phyloP scores from a whole-genome alignment of 2,888 invertebrate genomes.

The Pogonocherus hispidulus region DNA sequence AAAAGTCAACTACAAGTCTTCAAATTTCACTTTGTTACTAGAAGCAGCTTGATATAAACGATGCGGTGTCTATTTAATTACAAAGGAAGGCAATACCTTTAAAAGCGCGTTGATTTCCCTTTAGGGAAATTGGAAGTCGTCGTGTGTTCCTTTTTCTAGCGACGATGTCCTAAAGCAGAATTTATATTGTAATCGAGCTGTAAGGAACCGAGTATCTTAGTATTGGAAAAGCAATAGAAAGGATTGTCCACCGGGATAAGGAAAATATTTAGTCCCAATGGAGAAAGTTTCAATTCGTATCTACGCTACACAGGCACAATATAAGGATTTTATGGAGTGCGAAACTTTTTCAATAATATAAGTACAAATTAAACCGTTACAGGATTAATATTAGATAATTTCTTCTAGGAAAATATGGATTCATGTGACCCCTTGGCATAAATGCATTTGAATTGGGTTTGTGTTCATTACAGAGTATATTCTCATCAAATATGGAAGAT shows the following conservation, averaged over 20 bases:
- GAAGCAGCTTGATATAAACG: neutral
- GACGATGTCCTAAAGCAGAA: slow-evolving; percentile 50
- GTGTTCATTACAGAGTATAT: too few species aligned
- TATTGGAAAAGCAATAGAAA: slow-evolving; percentile 64
- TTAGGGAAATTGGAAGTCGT: slow-evolving; percentile 42
- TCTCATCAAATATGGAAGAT: too few species aligned
- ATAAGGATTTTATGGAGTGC: slow-evolving; percentile 63
- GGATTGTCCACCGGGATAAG: slow-evolving; percentile 64
- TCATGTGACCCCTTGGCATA: too few species aligned
- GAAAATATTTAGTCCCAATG: slow-evolving; percentile 62
- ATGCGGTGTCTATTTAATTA: slow-evolving; percentile 32
- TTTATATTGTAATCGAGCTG: slow-evolving; percentile 59
- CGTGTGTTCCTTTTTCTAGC: slow-evolving; percentile 47
- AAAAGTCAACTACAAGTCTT: too few species aligned
- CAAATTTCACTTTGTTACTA: neutral
- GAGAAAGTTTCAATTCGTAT: slow-evolving; percentile 64
- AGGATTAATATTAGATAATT: slow-evolving; percentile 27
- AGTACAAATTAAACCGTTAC: slow-evolving; percentile 37
- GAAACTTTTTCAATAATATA: slow-evolving; percentile 59
- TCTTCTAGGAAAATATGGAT: slow-evolving; percentile 12
- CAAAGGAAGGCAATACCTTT: slow-evolving; percentile 25
- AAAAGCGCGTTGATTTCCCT: slow-evolving; percentile 30
- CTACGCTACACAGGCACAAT: slow-evolving; percentile 62
- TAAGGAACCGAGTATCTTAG: slow-evolving; percentile 48
- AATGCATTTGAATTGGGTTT: too few species aligned